phyloP scores from a whole-genome alignment of 2,797 vertebrate species.

The Girardinus metallicus region DNA sequence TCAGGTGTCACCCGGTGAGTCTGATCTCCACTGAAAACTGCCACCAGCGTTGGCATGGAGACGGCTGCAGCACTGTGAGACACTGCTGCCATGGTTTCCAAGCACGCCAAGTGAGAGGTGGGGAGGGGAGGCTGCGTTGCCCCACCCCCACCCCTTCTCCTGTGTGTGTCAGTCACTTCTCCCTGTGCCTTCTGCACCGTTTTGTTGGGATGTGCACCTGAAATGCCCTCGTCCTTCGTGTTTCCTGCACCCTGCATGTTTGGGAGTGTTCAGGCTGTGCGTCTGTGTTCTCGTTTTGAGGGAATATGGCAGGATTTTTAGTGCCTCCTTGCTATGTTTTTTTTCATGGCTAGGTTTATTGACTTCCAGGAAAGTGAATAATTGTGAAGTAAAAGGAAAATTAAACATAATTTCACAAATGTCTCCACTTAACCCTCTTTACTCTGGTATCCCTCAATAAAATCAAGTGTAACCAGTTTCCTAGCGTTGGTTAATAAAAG shows the following conservation, averaged over 20 bases:
- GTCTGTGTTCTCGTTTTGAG: neutral
- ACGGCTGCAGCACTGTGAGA: conserved; percentile 74
- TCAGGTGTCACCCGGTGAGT: conserved; percentile 75
- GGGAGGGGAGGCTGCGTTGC: conserved; percentile 62
- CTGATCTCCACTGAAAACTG: conserved; percentile 73
- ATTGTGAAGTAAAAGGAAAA: neutral
- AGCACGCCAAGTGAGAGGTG: conserved; percentile 72
- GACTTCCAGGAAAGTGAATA: neutral
- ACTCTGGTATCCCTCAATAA: neutral
- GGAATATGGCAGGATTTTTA: neutral
- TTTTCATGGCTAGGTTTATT: neutral
- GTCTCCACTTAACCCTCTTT: neutral
- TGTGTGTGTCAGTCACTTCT: conserved; percentile 17
- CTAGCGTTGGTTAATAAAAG: neutral
- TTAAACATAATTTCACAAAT: neutral
- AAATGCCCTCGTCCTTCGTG: conserved; percentile 18
- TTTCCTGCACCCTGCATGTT: conserved; percentile 15
- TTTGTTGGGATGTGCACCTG: conserved; percentile 40
- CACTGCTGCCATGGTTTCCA: conserved; percentile 82
- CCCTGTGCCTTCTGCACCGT: conserved; percentile 32
- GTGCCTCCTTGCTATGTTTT: neutral
- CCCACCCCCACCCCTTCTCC: conserved; percentile 39
- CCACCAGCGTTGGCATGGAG: conserved; percentile 81
- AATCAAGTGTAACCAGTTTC: neutral
- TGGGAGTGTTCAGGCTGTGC: neutral